These are phyloP conservation scores for Trissonchulus sp. DNA, from an alignment of 2,888 invertebrate genomes.

Conservation along the genomic window DNA sequence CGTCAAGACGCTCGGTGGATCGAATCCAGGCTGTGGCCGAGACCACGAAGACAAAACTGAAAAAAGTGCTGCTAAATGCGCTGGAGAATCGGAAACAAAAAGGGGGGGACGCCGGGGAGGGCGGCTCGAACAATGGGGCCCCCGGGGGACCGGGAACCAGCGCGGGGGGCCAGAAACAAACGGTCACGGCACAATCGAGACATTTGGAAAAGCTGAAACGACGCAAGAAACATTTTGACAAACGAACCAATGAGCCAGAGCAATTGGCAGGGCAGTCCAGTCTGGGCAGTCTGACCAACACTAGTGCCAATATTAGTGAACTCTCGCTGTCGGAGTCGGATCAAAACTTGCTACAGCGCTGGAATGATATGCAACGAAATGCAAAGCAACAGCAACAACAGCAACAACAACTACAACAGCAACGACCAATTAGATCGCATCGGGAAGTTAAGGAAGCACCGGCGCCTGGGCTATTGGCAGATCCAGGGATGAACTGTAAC, in stretches of 20 bases:
- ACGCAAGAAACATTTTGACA: constrained; percentile 51
- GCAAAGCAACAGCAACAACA: constrained; percentile 23
- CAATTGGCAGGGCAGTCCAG: constrained; percentile 34
- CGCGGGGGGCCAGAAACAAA: neutral
- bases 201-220: constrained; percentile 51
- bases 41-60: constrained; percentile 4
- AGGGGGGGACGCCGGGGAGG: neutral
- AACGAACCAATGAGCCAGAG: constrained; percentile 46
- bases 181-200: constrained; percentile 45
- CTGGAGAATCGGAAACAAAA: neutral
- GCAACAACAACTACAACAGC: no score
- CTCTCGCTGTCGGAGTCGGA: constrained; percentile 38
- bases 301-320: constrained; percentile 40
- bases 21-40: neutral
- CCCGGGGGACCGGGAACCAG: neutral
- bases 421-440: no score
- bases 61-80: constrained; percentile 11
- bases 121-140: no score
- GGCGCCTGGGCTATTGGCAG: neutral
- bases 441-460: no score
- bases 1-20: no score
- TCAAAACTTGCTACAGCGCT: constrained; percentile 49
- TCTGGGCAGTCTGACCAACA: constrained; percentile 43
- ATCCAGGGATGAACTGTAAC: no score
- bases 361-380: constrained; percentile 51